Evolutionary conservation across 2,797 vertebrate genomes (phyloP), one percentile per base, ranked within the genome.

Genomic region (Rhinatrema bivittatum): DNA sequence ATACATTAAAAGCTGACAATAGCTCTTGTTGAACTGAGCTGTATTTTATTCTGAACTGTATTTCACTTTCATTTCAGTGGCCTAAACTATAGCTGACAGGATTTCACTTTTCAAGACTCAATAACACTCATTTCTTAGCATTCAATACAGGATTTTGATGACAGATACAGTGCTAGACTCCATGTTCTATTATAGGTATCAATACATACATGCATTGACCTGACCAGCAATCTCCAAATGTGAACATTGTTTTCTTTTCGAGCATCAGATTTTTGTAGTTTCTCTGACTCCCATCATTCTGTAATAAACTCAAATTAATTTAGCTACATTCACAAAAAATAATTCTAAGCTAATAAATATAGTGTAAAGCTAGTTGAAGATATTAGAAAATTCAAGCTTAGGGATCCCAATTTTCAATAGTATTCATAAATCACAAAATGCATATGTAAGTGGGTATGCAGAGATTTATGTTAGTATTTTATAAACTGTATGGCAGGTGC

Each of bases 161-260:
- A 26, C 31, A 53, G 29, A 29, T 56, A 60, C 43, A 63, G 49
- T 53, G 48, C 53, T 60, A 62, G 61, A 61, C 50, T 59, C 43
- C 16, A 23, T 13, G 41, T 50, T 37, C 20, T 58, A 31, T 32
- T 56, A 47, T 39, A 64, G 53, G 44, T 53, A 46, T 25, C 49
- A 36, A 48, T 60, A 46, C 52, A 65, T 67, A 28, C 46, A 57
- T 59, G 42, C 28, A 39, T 43, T 44, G 65, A 46, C 48, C n/a
- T 2, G 6, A 44, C 14, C 16, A n/a, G n/a, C 20, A 62, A 37
- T 48, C 30, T 53, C 35, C 18, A 55, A 49, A 41, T n/a, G n/a
- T 25, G 13, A 36, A 35, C 62, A 71, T 57, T 52, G 39, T 52
- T 63, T 42, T 43, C 25, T 53, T 29, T 34, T 13, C 32, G 40